A percentile compares a stretch with the other conserved stretches of the same genome.
Evolutionary conservation across 1,140 invertebrate genomes (phyloP).

Genomic region (Pinna nobilis): DNA sequence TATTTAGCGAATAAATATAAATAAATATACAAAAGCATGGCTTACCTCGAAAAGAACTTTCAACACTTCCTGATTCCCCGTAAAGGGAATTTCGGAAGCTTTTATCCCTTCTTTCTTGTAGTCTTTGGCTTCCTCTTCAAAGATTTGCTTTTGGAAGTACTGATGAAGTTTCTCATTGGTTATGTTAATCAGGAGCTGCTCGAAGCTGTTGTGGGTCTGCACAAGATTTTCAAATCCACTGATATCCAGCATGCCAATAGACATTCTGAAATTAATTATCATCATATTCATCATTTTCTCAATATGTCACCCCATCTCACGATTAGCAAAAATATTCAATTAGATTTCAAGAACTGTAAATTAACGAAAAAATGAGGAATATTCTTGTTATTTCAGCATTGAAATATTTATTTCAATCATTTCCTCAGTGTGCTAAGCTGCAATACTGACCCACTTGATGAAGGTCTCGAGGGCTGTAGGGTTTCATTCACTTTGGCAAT

Average conservation of each 20-base stretch:
- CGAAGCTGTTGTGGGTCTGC: constrained; percentile 77
- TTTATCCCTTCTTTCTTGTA: constrained; percentile 87
- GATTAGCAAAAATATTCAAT: too few species aligned
- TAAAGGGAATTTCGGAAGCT: constrained; percentile 71
- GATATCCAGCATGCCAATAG: constrained; percentile 58
- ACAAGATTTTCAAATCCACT: constrained; percentile 66
- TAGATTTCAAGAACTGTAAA: too few species aligned
- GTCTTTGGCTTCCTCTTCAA: constrained; percentile 85
- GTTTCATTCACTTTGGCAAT: constrained; percentile 59
- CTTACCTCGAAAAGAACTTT: constrained; percentile 50
- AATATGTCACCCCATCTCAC: too few species aligned
- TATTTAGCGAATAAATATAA: not conserved
- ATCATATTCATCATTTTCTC: too few species aligned
- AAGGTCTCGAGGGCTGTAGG: constrained; percentile 17
- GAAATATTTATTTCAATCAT: too few species aligned
- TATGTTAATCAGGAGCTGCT: constrained; percentile 63
- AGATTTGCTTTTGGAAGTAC: constrained; percentile 87
- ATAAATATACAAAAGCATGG: not conserved
- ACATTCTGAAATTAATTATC: not conserved
- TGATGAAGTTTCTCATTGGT: constrained; percentile 80
- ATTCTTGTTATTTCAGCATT: too few species aligned
- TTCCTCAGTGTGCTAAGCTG: too few species aligned
- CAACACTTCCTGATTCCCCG: constrained; percentile 80
- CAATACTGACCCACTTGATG: too few species aligned
- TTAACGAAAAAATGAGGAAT: too few species aligned